Evolutionary conservation across 2,113 vertebrate species (phyloP), one percentile per base, ranked within the genome.

Genomic region (Himantopus leucocephalus): DNA sequence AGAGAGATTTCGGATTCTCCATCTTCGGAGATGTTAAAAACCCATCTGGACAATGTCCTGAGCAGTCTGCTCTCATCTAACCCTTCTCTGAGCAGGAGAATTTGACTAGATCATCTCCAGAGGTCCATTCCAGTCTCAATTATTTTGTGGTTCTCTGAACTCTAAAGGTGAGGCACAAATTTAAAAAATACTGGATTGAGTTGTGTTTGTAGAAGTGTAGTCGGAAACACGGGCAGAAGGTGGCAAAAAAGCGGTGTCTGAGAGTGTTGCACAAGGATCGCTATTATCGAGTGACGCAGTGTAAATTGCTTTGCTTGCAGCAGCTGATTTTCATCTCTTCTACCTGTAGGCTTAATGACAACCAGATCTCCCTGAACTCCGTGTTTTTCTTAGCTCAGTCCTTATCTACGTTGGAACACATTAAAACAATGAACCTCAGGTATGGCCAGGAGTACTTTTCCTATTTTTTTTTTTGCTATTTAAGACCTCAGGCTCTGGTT

Each of bases 291-390:
- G 34, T 91, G 63, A 5, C 0, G 0, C 39, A 41, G 26, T 34
- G 11, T 53, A 22, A 29, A 50, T 34, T 59, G 23, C 13, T 81
- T 37, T 82, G 15, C 30, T 79, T 85, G 52, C 62, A 70, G 47
- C 22, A 78, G 35, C 52, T 89, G 59, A 64, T 88, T 72, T 72
- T 52, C 1, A 16, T 70, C 30, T 94, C 86, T 88, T 96, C 66
- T 94, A 94, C 86, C 64, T 41, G 24, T 85, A 99, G 99, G 85
- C 92, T 98, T 93, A 98, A 98, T 58, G 64, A 97, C 74, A 99
- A 99, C 39, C 41, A 32, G 39, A 90, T 99, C 59, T 98, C 97
- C 79, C 92, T 98, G 97, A 94, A 95, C 1, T 97, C 98, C 0
- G 95, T 98, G 62, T 93, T 98, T 56, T 62, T 82, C 79, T 96